Evolutionary conservation across 2,797 vertebrate genomes (phyloP), one percentile per base, ranked within the genome.

Genomic region (Gymnopithys bicolor): DNA sequence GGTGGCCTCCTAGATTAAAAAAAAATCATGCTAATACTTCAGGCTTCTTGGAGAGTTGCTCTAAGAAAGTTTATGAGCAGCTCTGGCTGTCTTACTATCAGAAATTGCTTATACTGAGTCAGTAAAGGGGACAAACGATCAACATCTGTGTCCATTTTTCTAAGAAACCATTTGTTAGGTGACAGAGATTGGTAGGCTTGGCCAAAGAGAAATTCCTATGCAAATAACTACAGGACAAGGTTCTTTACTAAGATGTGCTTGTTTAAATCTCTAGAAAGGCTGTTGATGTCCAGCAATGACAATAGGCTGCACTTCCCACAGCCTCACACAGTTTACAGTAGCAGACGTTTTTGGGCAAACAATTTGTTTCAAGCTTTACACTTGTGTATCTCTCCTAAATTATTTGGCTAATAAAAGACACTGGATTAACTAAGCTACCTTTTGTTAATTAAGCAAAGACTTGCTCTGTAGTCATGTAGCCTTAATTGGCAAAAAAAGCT

Each of bases 401-500:
- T 62, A 32, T 86, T 85, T 84, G 62, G 74, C 56, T 90, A 69
- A 69, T 70, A 74, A 67, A 95, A 84, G 37, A 53, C 6, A 0
- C 18, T 27, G 37, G n/a, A 59, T 80, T 84, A 81, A 70, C 64
- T 74, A 70, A 80, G 4, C 18, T 62, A 58, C 15, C 11, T 59
- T 19, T 5, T 35, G 22, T 58, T 66, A 91, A 76, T 93, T 78
- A 90, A 91, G 89, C 32, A 95, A 87, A 75, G 55, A 8, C 32
- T 85, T 86, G 23, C 13, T 51, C 51, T 91, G 80, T 33, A 77
- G 19, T 35, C 35, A 8, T 24, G 66, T 64, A 68, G 6, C 84
- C 85, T 90, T 92, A 95, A 92, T n/a, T 93, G 88, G 69, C 85
- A 78, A 62, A 93, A 90, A 90, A 85, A n/a, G 45, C 64, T 74